Evolutionary conservation across 2,888 invertebrate genomes (phyloP).

Genomic region (Drosophila monieri): DNA sequence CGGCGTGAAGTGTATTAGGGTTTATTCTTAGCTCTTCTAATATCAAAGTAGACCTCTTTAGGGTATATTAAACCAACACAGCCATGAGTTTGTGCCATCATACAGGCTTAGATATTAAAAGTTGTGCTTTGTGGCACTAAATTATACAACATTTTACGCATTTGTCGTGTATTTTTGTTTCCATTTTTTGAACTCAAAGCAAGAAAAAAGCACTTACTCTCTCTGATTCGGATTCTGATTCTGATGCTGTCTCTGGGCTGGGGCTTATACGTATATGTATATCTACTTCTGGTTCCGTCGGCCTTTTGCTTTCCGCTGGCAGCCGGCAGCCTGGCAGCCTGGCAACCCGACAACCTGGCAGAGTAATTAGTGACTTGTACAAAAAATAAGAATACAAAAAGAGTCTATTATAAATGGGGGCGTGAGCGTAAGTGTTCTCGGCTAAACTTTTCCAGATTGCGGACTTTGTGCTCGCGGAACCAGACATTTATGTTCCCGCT

Average conservation of each 20-base stretch:
- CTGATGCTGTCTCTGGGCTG: not conserved
- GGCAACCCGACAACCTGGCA: constrained; percentile 48
- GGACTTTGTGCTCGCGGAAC: constrained; percentile 22
- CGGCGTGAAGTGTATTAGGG: too few species aligned
- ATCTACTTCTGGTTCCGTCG: constrained; percentile 15
- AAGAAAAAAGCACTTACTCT: constrained; percentile 65
- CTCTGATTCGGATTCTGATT: constrained; percentile 1
- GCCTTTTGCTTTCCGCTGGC: not conserved
- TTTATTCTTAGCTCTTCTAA: too few species aligned
- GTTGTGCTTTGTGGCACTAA: constrained; percentile 43
- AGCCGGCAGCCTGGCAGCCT: constrained; percentile 48
- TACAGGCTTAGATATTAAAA: constrained; percentile 52
- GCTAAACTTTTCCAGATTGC: constrained; percentile 29
- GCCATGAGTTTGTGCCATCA: constrained; percentile 12
- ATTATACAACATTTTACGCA: constrained; percentile 46
- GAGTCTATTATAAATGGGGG: constrained; percentile 34
- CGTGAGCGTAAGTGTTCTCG: constrained; percentile 36
- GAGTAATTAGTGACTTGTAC: constrained; percentile 66
- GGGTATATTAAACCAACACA: not conserved
- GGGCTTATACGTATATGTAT: not conserved
- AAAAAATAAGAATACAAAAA: constrained; percentile 42
- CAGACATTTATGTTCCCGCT: constrained; percentile 42
- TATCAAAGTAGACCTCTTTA: not conserved
- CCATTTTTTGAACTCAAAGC: constrained; percentile 36
- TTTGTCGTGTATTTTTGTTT: constrained; percentile 19